These are phyloP conservation scores for Fundulus diaphanus DNA, from an alignment of 2,797 vertebrate genomes.

Conservation along the genomic window DNA sequence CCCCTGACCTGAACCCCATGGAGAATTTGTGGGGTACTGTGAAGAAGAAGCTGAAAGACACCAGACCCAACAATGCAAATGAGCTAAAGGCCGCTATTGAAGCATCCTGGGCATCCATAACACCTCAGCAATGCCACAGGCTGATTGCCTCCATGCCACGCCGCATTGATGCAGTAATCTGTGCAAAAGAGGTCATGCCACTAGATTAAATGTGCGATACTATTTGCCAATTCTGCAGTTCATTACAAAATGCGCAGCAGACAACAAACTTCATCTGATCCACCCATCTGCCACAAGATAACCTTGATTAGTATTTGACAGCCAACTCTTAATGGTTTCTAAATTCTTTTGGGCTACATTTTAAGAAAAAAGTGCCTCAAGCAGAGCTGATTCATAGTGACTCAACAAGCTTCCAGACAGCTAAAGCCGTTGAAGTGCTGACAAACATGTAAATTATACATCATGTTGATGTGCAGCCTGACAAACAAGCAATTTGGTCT, in stretches of 20 bases:
- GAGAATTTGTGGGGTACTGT: no score
- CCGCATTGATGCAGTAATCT: no score
- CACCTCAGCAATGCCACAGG: no score
- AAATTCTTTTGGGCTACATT: neutral
- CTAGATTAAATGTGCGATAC: neutral
- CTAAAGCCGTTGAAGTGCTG: neutral
- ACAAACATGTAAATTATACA: conserved; percentile 3
- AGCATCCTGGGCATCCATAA: no score
- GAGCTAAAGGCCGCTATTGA: no score
- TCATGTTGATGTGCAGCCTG: conserved; percentile 1
- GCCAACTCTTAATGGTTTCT: neutral
- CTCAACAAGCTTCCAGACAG: conserved; percentile 4
- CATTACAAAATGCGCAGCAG: no score
- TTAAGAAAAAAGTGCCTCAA: neutral
- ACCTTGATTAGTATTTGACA: neutral
- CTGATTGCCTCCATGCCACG: no score
- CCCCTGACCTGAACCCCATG: no score
- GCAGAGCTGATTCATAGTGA: neutral
- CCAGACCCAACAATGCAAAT: no score
- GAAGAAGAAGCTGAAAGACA: no score
- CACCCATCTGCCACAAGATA: neutral
- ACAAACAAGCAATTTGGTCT: conserved; percentile 8
- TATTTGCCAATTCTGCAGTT: neutral
- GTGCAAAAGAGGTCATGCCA: neutral
- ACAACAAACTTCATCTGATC: neutral